Base-by-base conservation (phyloP, 2,113 vertebrate species). In the Symphodus melops region DNA sequence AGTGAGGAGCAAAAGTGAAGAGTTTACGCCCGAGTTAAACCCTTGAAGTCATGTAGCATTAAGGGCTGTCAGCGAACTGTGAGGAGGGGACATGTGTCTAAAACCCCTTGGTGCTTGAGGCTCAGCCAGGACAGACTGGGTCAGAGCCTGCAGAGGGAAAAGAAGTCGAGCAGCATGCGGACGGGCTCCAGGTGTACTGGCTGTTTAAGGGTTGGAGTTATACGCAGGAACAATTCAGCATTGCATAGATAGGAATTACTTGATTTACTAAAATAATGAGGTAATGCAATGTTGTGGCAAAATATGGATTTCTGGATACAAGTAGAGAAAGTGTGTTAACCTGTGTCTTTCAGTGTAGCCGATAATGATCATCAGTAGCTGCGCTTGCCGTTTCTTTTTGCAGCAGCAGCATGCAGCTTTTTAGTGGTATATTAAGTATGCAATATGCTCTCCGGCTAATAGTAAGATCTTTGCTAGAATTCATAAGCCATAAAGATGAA, bases 391-490 rank as follows among this genome's bases (percentile, higher is more conserved):
- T 1, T 64, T 63, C 8, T 21, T 65, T 63, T 19, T 48, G 14
- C 46, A 48, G 14, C 16, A 68, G 28, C 65, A 68, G 28, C 60
- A 21, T 19, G 46, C 9, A 76, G 68, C 60, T 65, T 57, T 74
- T 84, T 84, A 36, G 69, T 77, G 41, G 63, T 37, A 63, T 60
- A 59, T 75, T 82, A 66, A 49, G 74, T 46, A 46, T 66, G 57
- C 46, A 73, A 17, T 55, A 17, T 14, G 12, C 60, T 61, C 14
- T 53, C 20, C 0, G 12, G 61, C 52, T 61, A 9, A 55, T 58
- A 44, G 25, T 19, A 28, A 42, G 14, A 41, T 55, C 42, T 68
- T 59, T 65, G 65, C 51, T 64, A 9, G 56, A 69, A 66, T 37
- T 63, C 52, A 20, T 66, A 64, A 61, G 49, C 39, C 68, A 36